Evolutionary conservation across 2,888 invertebrate species (phyloP), one percentile per base, ranked within the genome.

Genomic region (Phrixothrix hirtus): DNA sequence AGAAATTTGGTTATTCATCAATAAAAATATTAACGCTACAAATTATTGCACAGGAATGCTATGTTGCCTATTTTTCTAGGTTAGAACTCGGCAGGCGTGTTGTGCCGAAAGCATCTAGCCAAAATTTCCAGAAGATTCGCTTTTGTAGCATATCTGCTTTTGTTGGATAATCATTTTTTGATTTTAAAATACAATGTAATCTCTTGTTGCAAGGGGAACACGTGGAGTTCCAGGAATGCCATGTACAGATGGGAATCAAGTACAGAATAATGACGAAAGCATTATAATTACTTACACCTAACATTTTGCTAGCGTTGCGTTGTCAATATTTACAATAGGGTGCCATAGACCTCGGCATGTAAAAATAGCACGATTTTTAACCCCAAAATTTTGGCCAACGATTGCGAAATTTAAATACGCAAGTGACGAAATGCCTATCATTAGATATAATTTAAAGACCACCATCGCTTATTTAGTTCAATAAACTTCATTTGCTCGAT

Each of bases 391-490:
- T n/a, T n/a, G n/a, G n/a, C n/a, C n/a, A 21, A 3, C 21, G 3
- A 21, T 21, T 21, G 7, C 21, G 21, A 21, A 21, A 21, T 21
- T 21, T 5, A 21, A 21, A 21, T 7, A 7, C 21, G 21, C 7
- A 7, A 21, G 21, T 21, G 21, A 21, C 21, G 21, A 3, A 21
- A 21, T n/a, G n/a, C n/a, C n/a, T n/a, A n/a, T n/a, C 7, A 21
- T 7, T 21, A 5, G 3, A 21, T 21, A 21, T 21, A 21, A 5
- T 21, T 21, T 21, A 7, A 7, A 21, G 21, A 7, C 21, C 50
- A 50, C 35, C 31, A 37, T 43, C 44, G 38, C 44, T 50, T 42
- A 50, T 50, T 44, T 50, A 30, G 51, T 51, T 51, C 51, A 51
- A 44, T 45, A 51, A 44, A 51, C 51, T 51, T 41, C 7, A 21